phyloP scores from a whole-genome alignment of 2,888 invertebrate genomes.

The Dolomedes plantarius region DNA sequence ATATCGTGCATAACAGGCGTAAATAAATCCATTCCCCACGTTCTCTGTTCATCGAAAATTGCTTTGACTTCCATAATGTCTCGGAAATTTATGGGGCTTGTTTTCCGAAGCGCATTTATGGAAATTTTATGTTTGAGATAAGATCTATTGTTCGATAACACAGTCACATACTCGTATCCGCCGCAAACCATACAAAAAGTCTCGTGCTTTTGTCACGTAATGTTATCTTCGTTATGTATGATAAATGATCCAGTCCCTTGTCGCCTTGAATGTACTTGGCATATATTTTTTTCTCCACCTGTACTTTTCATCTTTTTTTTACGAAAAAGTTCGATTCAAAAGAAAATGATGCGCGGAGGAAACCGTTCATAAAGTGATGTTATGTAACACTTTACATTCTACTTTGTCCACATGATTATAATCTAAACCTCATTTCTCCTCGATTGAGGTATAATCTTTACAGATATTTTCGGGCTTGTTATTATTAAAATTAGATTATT shows the following conservation, averaged over 20 bases:
- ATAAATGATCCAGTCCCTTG: background rate
- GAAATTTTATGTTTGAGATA: background rate
- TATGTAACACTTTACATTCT: too few species aligned
- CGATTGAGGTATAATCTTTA: too few species aligned
- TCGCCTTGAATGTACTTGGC: background rate
- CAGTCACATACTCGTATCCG: background rate
- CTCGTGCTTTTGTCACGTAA: background rate
- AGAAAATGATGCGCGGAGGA: too few species aligned
- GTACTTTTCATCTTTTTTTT: too few species aligned
- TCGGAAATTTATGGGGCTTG: background rate
- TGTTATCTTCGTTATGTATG: background rate
- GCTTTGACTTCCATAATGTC: slow-evolving; percentile 2
- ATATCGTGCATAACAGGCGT: background rate
- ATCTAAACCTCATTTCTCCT: too few species aligned
- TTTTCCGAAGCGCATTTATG: background rate
- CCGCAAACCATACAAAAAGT: background rate
- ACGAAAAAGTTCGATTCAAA: too few species aligned
- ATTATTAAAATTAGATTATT: too few species aligned
- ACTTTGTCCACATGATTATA: too few species aligned
- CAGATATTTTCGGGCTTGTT: too few species aligned
- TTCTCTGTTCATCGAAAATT: background rate
- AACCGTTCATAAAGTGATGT: too few species aligned
- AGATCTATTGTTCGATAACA: background rate
- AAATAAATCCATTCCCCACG: background rate
- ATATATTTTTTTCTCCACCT: too few species aligned